Evolutionary conservation across 2,888 invertebrate genomes (phyloP), one percentile per base, ranked within the genome.

Genomic region (Junonia oenone): DNA sequence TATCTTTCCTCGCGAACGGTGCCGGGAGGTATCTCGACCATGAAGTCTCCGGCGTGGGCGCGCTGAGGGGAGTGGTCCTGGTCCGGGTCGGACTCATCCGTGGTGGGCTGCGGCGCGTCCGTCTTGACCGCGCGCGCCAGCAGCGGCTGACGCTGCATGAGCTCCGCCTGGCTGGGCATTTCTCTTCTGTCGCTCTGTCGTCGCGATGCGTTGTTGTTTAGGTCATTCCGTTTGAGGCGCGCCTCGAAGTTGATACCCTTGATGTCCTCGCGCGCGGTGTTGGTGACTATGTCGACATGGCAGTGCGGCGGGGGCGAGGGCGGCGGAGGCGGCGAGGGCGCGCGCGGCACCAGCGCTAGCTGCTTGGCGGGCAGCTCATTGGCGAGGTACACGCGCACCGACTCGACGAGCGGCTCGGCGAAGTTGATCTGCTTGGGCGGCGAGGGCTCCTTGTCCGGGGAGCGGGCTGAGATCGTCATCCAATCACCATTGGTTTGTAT

Each of bases 1-100:
- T 94, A 96, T 69, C 95, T 91, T 75, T 95, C 95, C 72, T 95
- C 95, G 68, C 95, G 90, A 51, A 92, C 91, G 46, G 95, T 92
- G 58, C 93, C 91, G 15, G 95, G 93, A 66, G 88, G 87, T 50
- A 90, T 80, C 64, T 90, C 90, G 33, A 90, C 85, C 56, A 86
- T 73, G 71, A 91, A 90, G 68, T 90, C 90, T 54, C 78, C 81
- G 63, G 74, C 68, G 66, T 78, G 81, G 49, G 74, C 55, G 55
- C 82, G 83, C 67, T 83, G 81, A 61, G 87, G 86, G 61, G 83
- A 81, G 68, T 80, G 81, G 52, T 86, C 87, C 66, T 73, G 82
- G 70, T 90, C 90, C 52, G 87, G 86, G 72, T 90, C 90, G 33
- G 88, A 86, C 62, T 90, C 89, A 72, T 88, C 90, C 38, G 85